Evolutionary conservation across 2,797 vertebrate genomes (phyloP).

Genomic region (Etheostoma nigrum): DNA sequence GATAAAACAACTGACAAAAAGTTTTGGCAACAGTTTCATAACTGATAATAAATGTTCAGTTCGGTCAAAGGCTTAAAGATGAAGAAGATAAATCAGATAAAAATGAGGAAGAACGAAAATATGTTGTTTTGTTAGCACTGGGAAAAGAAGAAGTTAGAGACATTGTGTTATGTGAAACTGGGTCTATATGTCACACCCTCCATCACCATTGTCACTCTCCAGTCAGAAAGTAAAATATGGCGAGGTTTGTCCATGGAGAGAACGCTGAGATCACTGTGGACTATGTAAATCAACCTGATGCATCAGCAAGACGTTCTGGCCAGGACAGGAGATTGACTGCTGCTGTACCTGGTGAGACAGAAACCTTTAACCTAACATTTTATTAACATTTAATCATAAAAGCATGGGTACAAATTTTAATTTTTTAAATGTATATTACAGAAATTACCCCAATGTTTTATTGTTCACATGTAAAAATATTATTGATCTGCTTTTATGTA

Average conservation of each 20-base stretch:
- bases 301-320: neutral
- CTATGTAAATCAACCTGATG: slow-evolving; percentile 23
- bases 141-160: slow-evolving; percentile 29
- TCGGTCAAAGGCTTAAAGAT: neutral
- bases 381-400: neutral
- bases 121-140: no score
- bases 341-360: slow-evolving; percentile 30
- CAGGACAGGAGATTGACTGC: neutral
- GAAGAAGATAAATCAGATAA: neutral
- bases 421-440: neutral
- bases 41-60: neutral
- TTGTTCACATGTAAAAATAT: neutral
- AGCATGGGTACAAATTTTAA: neutral
- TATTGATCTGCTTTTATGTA: neutral
- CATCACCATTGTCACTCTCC: neutral
- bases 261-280: slow-evolving; percentile 10
- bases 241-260: neutral
- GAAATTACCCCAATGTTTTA: neutral
- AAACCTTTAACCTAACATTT: neutral
- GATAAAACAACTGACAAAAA: neutral
- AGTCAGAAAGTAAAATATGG: slow-evolving; percentile 1
- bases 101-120: slow-evolving; percentile 10
- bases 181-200: neutral
- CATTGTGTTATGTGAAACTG: no score
- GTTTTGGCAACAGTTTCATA: neutral